These are phyloP conservation scores for Ceratotherium simum DNA, from an alignment of 2,113 vertebrate genomes.

Conservation along the genomic window DNA sequence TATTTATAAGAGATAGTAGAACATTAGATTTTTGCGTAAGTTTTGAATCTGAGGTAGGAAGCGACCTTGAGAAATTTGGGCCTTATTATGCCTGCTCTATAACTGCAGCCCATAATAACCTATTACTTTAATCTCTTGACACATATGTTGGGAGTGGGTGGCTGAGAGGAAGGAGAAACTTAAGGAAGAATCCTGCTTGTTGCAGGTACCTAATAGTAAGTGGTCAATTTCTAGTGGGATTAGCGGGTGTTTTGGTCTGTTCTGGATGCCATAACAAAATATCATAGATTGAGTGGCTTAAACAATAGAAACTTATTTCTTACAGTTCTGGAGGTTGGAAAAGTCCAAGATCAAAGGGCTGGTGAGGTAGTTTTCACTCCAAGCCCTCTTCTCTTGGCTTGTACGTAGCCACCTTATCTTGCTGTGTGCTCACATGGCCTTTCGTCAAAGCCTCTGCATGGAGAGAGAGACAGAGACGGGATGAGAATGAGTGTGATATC, in stretches of 20 bases:
- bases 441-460: neutral
- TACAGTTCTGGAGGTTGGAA: neutral
- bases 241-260: neutral
- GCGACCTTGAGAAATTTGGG: neutral
- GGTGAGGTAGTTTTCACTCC: neutral
- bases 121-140: neutral
- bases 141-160: neutral
- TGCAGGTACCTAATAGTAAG: neutral
- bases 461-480: fast-evolving
- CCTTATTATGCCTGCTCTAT: neutral
- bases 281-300: neutral
- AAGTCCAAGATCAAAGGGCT: neutral
- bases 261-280: neutral
- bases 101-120: neutral
- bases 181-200: neutral
- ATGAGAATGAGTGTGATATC: neutral
- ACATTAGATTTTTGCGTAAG: neutral
- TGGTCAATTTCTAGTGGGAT: neutral
- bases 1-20: neutral
- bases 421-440: neutral
- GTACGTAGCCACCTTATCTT: neutral
- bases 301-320: neutral
- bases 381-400: neutral
- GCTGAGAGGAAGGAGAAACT: neutral
- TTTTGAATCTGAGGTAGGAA: neutral